Percentiles rank a stretch among this genome's conserved stretches.
These are phyloP conservation scores for Agrochola circellaris DNA, from an alignment of 2,888 invertebrate species.

Conservation along the genomic window DNA sequence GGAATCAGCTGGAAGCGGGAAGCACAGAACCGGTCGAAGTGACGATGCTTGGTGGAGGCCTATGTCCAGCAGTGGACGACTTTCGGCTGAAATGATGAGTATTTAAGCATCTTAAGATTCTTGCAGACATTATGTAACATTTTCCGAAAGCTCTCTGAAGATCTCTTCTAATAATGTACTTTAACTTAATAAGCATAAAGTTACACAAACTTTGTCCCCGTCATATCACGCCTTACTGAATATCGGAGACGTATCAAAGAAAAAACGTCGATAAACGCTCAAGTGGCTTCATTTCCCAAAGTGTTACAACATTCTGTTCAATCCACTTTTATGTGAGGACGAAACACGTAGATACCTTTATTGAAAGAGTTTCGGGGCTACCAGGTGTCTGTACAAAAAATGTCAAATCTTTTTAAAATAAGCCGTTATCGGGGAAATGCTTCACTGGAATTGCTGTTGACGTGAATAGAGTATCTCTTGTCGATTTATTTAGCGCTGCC, in stretches of 20 bases:
- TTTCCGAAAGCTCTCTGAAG: neutral
- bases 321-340: constrained; percentile 76
- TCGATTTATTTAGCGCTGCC: neutral
- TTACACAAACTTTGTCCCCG: constrained; percentile 54
- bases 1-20: too few relatives aligned
- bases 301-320: constrained; percentile 79
- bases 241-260: constrained; percentile 71
- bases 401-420: constrained; percentile 53
- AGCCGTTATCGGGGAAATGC: constrained; percentile 7
- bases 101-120: too few relatives aligned
- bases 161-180: neutral
- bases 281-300: constrained; percentile 80
- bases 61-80: too few relatives aligned
- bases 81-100: too few relatives aligned
- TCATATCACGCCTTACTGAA: constrained; percentile 70
- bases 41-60: too few relatives aligned
- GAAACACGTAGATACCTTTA: constrained; percentile 68
- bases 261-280: constrained; percentile 74
- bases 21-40: too few relatives aligned
- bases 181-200: constrained; percentile 35
- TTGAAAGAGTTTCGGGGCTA: constrained; percentile 63
- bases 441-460: neutral
- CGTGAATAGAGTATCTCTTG: neutral
- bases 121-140: neutral
- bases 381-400: constrained; percentile 56